Base-by-base conservation (phyloP, 2,113 vertebrate species). In the Todiramphus chloris region DNA sequence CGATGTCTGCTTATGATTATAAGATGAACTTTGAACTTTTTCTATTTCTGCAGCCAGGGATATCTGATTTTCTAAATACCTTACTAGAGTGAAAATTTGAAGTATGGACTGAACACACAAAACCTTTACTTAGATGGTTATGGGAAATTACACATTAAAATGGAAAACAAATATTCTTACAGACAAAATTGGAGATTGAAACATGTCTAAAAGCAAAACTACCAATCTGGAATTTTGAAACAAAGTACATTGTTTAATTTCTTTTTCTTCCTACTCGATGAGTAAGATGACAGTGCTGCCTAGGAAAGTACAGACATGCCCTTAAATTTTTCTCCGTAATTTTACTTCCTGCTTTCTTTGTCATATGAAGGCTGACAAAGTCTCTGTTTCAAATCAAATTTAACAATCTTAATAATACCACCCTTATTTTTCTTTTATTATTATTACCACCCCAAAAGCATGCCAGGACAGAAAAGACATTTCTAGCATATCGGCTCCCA, bases 1-100 rank as follows among this genome's bases (percentile, higher is more conserved):
- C 94, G 68, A 97, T 68, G 93, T 98, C 98, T 98, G 98, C 93
- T 98, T 98, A 96, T 97, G 97, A 98, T 98, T 98, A 98, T 89
- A 73, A 94, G 59, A 56, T 97, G 97, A 98, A 98, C 97, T 98
- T 97, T 97, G 96, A 97, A 97, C 97, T 89, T 66, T 81, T 97
- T 90, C 81, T 97, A 80, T 97, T 98, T 67, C 96, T 96, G 55
- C 88, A 96, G 96, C 93, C 93, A 98, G 95, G 64, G 81, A 92
- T 95, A 96, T 97, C 79, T 98, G 90, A 95, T 93, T 89, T 94
- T 93, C 92, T 93, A 90, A 94, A 89, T 97, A 92, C 33, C n/a
- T 95, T 89, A 84, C 56, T 81, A 90, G 88, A 95, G 83, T 89
- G 39, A 95, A 94, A 97, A 96, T 95, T 97, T 97, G 87, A 93